Conservation (phyloP, 2,113 vertebrate genomes). For the Chiloscyllium plagiosum region DNA sequence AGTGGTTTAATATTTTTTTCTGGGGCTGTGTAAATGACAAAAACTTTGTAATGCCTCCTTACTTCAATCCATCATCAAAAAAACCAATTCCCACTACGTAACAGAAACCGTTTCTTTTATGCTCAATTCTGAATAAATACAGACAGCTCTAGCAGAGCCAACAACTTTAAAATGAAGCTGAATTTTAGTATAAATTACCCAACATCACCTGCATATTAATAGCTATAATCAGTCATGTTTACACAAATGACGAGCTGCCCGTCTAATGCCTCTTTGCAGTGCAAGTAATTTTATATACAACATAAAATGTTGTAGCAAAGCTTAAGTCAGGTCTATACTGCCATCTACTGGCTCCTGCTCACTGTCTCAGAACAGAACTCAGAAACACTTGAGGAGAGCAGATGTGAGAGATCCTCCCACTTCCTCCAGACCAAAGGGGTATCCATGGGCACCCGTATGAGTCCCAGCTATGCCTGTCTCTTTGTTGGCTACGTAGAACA, state of each 20-base stretch:
- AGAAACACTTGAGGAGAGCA: background rate
- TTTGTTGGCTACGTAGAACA: too few relatives aligned
- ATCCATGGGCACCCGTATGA: too few relatives aligned
- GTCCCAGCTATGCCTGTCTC: too few relatives aligned
- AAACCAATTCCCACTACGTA: background rate
- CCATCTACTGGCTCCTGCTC: background rate
- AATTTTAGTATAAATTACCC: conserved; percentile 31
- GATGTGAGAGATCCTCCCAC: background rate
- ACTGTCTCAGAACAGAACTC: background rate
- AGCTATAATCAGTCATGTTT: conserved; percentile 14
- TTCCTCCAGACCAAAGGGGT: too few relatives aligned
- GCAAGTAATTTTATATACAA: background rate
- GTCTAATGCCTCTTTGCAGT: background rate
- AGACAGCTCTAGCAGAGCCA: background rate
- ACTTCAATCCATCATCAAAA: background rate
- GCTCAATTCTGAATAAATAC: background rate
- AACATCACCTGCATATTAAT: conserved; percentile 34
- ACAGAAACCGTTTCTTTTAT: conserved; percentile 3
- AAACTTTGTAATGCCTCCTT: background rate
- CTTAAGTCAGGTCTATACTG: background rate
- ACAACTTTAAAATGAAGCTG: background rate
- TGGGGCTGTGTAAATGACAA: too few relatives aligned
- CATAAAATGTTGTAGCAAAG: background rate
- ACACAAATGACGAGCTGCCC: conserved; percentile 7
- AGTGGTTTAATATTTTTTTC: background rate